phyloP scores from a whole-genome alignment of 1,140 invertebrate genomes.

The Apis mellifera region DNA sequence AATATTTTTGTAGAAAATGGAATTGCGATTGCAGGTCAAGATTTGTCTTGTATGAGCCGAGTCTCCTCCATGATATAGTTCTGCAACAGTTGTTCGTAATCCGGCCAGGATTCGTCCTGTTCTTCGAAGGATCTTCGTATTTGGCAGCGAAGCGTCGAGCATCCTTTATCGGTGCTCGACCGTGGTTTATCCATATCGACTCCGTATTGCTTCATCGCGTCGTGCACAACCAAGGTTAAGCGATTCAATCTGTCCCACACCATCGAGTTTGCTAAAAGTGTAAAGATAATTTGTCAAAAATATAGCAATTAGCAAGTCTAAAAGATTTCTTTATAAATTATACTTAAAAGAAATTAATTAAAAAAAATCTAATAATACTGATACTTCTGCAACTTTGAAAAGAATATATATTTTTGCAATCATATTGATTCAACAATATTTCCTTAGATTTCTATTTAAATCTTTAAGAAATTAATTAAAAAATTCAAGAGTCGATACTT shows the following conservation, averaged over 20 bases:
- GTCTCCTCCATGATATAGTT: conserved; percentile 69
- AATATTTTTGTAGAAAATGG: not conserved
- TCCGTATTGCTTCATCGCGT: conserved; percentile 67
- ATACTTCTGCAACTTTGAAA: too few relatives aligned
- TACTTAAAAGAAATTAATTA: too few relatives aligned
- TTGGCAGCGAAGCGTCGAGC: conserved; percentile 61
- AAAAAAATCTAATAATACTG: too few relatives aligned
- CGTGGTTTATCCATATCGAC: conserved; percentile 32
- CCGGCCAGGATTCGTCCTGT: conserved; percentile 61
- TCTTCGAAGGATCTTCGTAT: conserved; percentile 43
- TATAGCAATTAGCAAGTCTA: too few relatives aligned
- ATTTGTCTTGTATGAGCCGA: not conserved
- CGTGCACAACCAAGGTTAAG: conserved; percentile 62
- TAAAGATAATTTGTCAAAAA: not conserved
- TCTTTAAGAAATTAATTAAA: too few relatives aligned
- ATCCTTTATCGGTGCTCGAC: conserved; percentile 43
- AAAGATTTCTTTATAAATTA: too few relatives aligned
- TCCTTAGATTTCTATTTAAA: too few relatives aligned
- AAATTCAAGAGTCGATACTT: too few relatives aligned
- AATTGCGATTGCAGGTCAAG: not conserved
- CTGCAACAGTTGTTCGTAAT: conserved; percentile 67
- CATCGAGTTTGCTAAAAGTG: conserved; percentile 26
- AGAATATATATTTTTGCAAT: too few relatives aligned
- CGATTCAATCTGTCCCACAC: conserved; percentile 55
- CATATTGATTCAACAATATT: too few relatives aligned